Evolutionary conservation across 2,888 invertebrate genomes (phyloP), one percentile per base, ranked within the genome.

Genomic region (Blera fallax): DNA sequence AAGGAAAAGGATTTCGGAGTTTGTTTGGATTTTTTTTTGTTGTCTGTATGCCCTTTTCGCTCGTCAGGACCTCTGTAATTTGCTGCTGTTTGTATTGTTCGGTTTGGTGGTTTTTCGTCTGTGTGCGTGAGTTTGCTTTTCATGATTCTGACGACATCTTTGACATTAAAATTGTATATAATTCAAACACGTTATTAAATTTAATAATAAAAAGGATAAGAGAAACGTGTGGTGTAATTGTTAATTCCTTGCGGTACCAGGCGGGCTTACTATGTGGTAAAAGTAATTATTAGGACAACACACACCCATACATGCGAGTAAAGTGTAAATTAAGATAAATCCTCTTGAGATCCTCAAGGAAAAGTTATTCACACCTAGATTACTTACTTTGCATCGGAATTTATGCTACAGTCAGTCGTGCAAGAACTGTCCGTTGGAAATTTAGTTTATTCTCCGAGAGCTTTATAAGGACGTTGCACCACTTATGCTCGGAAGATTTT

Each of bases 171-270:
- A 54, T 67, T 67, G 65, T 43, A 65, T 34, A 65, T 34, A 37
- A 73, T 73, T 34, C 72, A 45, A 67, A 62, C 45, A 67, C 65
- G 67, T 67, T 83, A 73, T 72, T 77, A 73, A 83, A 69, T 73
- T n/a, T 83, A 78, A 73, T 83, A 73, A 78, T 27, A 64, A 52
- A 64, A 64, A 50, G 40, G 21, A 18, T 69, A 58, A 21, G 40
- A 21, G 43, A 1, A 56, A 32, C 27, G 34, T 32, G 45, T 45
- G 52, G 27, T 54, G 34, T 37, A 54, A 56, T 72, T 70, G 64
- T 70, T 70, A 70, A 78, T 54, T 62, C 70, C 16, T 54, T 29
- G 11, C n/a, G n/a, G 21, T 24, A 8, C 10, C 3, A 27, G 5
- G 27, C 2, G 24, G 50, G 50, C 24, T 40, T 24, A 24, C 24